Evolutionary conservation across 2,113 vertebrate species (phyloP).

Genomic region (Pelecanoides urinatrix): DNA sequence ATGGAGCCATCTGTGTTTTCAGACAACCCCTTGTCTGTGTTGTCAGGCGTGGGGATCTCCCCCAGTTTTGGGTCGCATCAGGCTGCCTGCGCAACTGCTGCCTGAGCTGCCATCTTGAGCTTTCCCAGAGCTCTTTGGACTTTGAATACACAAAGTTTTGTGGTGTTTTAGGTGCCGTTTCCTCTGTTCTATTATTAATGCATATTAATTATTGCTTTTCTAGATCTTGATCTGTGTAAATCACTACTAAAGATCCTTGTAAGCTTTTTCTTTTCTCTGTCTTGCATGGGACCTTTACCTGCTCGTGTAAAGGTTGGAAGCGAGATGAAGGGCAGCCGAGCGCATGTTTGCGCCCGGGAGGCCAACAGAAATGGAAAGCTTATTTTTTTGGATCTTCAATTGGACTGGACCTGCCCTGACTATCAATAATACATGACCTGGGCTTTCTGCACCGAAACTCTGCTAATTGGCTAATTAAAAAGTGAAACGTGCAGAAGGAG

Average conservation of each 20-base stretch:
- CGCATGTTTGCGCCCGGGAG: neutral
- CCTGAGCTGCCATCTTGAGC: neutral
- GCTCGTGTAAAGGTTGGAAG: neutral
- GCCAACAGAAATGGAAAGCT: slow-evolving; percentile 70
- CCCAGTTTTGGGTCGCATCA: neutral
- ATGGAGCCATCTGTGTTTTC: neutral
- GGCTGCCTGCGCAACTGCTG: fast-evolving
- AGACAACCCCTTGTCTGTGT: neutral
- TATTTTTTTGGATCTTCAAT: slow-evolving; percentile 64
- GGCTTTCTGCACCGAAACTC: slow-evolving; percentile 79
- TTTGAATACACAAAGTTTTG: neutral
- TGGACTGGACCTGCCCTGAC: slow-evolving; percentile 66
- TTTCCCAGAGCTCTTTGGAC: neutral
- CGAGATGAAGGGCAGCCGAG: neutral
- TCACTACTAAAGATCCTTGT: neutral
- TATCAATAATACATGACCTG: slow-evolving; percentile 94
- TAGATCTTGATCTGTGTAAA: neutral
- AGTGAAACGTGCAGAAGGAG: slow-evolving; percentile 83
- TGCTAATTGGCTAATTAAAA: slow-evolving; percentile 98
- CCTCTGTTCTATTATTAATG: slow-evolving; percentile 2
- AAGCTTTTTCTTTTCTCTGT: neutral
- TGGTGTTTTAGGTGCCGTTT: neutral
- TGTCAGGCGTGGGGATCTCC: neutral
- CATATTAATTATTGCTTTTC: neutral
- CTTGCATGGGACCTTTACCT: neutral